phyloP scores from a whole-genome alignment of 2,888 invertebrate genomes.

The Diaperis boleti region DNA sequence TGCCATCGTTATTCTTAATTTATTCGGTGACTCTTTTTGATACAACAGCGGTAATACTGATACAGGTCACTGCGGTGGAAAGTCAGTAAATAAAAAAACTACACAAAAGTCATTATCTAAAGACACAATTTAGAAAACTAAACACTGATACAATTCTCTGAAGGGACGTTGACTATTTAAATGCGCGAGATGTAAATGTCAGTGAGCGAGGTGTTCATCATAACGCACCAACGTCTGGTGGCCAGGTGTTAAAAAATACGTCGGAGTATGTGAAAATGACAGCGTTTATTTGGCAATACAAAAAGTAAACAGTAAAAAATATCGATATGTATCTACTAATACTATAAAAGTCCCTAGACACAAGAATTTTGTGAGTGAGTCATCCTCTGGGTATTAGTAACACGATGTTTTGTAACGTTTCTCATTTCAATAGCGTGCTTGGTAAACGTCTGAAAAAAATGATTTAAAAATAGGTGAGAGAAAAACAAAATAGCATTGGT shows the following conservation, averaged over 20 bases:
- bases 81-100: conserved; percentile 30
- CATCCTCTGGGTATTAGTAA: conserved; percentile 11
- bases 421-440: conserved; percentile 12
- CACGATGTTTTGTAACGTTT: conserved; percentile 14
- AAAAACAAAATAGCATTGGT: conserved; percentile 22
- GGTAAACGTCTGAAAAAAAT: conserved; percentile 16
- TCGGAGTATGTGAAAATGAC: too few species aligned
- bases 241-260: background rate
- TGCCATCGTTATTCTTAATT: conserved; percentile 26
- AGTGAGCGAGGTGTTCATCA: conserved; percentile 10
- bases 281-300: conserved; percentile 4
- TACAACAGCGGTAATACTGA: conserved; percentile 38
- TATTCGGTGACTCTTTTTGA: conserved; percentile 32
- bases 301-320: conserved; percentile 8
- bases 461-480: conserved; percentile 7
- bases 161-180: conserved; percentile 24
- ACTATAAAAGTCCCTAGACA: background rate
- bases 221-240: background rate
- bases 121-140: conserved; percentile 38
- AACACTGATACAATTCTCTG: conserved; percentile 30
- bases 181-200: conserved; percentile 27
- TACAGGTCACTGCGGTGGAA: conserved; percentile 36
- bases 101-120: conserved; percentile 33
- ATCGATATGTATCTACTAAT: background rate
- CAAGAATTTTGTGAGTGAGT: background rate